phyloP scores from a whole-genome alignment of 2,113 vertebrate species.

The Scatophagus argus region DNA sequence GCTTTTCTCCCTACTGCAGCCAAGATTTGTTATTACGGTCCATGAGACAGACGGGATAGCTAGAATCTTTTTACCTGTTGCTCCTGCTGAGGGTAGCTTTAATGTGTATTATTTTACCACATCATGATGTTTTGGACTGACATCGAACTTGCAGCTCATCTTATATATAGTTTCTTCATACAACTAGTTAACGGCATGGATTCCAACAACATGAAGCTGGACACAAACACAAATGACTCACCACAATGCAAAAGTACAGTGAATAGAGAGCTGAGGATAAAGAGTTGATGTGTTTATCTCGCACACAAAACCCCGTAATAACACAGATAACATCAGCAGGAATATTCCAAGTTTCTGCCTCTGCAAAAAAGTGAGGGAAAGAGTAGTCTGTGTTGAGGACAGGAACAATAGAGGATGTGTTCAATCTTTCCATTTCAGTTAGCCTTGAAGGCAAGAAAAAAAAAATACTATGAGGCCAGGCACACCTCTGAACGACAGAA shows the following conservation, averaged over 20 bases:
- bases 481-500: conserved; percentile 38
- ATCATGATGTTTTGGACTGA: background rate
- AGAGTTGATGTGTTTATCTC: conserved; percentile 64
- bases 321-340: conserved; percentile 67
- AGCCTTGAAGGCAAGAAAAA: conserved; percentile 36
- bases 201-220: conserved; percentile 9
- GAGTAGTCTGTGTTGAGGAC: conserved; percentile 21
- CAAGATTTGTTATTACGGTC: background rate
- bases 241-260: background rate
- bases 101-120: background rate
- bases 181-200: conserved; percentile 12
- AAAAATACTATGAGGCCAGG: conserved; percentile 44
- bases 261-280: conserved; percentile 27
- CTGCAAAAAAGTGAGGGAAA: conserved; percentile 58
- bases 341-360: conserved; percentile 64
- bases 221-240: conserved; percentile 25
- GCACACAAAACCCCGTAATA: conserved; percentile 50
- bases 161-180: conserved; percentile 2
- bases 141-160: conserved; percentile 8
- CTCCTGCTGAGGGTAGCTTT: background rate
- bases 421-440: conserved; percentile 61
- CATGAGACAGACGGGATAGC: background rate
- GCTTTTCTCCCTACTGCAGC: background rate
- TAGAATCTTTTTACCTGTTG: no score
- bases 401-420: conserved; percentile 22